phyloP scores from a whole-genome alignment of 2,113 vertebrate genomes.

The Pachypanchax playfairii region DNA sequence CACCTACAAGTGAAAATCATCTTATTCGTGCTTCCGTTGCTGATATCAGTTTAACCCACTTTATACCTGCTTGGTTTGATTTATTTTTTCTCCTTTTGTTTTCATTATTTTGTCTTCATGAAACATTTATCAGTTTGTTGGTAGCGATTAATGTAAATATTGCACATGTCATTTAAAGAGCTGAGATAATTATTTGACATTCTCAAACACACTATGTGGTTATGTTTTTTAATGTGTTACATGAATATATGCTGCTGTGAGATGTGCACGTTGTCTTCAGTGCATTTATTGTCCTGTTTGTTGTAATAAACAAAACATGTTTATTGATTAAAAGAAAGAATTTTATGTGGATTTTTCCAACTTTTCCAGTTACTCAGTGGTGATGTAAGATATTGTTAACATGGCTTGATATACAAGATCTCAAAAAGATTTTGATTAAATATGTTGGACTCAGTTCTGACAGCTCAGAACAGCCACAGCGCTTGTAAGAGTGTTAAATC shows the following conservation, averaged over 20 bases:
- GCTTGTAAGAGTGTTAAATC: too few relatives aligned
- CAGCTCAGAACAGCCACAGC: too few relatives aligned
- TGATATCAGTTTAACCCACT: background rate
- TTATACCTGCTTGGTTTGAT: constrained; percentile 18
- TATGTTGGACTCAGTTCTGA: too few relatives aligned
- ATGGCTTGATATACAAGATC: too few relatives aligned
- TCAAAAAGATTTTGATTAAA: too few relatives aligned
- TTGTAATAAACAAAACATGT: constrained; percentile 58
- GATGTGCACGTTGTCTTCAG: constrained; percentile 29
- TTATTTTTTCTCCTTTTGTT: constrained; percentile 16
- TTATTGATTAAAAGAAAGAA: constrained; percentile 22
- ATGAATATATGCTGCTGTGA: constrained; percentile 7
- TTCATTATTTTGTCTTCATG: too few relatives aligned
- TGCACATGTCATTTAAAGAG: constrained; percentile 43
- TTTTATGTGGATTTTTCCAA: background rate
- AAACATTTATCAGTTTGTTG: constrained; percentile 19
- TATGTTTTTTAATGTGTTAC: constrained; percentile 7
- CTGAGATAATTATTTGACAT: constrained; percentile 42
- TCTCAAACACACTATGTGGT: constrained; percentile 24
- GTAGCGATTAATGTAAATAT: constrained; percentile 50
- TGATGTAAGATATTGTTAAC: background rate
- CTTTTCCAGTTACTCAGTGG: background rate
- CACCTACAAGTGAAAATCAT: too few relatives aligned
- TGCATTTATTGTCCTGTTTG: constrained; percentile 47
- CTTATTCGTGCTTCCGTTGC: too few relatives aligned